A percentile compares a stretch with the other conserved stretches of the same genome.
Conservation (phyloP, 2,113 vertebrate genomes). For the Nestor notabilis region DNA sequence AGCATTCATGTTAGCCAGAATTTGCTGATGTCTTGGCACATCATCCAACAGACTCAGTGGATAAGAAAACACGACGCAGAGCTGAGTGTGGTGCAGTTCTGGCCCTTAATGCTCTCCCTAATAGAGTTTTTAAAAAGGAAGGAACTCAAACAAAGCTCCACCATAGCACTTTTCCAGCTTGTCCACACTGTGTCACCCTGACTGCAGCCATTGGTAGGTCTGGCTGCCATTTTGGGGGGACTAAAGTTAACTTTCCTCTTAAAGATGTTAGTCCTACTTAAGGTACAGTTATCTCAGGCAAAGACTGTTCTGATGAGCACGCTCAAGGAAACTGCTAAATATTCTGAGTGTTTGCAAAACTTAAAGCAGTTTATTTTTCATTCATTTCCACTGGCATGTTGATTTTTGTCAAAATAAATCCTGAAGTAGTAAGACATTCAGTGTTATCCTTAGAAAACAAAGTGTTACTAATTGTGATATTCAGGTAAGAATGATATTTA, state of each 20-base stretch:
- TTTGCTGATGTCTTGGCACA: neutral
- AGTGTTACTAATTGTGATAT: neutral
- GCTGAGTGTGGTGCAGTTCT: neutral
- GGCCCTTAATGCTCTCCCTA: neutral
- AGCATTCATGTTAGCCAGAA: neutral
- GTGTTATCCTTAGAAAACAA: neutral
- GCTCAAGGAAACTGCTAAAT: neutral
- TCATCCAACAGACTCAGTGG: neutral
- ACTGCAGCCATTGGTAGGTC: neutral
- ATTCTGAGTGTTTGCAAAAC: neutral
- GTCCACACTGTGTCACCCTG: neutral
- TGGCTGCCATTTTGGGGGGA: neutral
- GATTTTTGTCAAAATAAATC: neutral
- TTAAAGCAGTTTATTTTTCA: neutral
- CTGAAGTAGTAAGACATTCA: neutral
- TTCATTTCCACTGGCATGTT: neutral
- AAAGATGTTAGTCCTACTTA: neutral
- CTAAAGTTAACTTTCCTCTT: neutral
- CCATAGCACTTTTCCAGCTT: neutral
- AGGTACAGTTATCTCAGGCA: neutral
- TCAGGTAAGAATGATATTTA: neutral
- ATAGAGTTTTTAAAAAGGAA: neutral
- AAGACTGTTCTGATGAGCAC: neutral
- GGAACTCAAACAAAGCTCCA: neutral
- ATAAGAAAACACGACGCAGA: neutral